phyloP scores from a whole-genome alignment of 2,888 invertebrate species.

The Tryphoninae sp. region DNA sequence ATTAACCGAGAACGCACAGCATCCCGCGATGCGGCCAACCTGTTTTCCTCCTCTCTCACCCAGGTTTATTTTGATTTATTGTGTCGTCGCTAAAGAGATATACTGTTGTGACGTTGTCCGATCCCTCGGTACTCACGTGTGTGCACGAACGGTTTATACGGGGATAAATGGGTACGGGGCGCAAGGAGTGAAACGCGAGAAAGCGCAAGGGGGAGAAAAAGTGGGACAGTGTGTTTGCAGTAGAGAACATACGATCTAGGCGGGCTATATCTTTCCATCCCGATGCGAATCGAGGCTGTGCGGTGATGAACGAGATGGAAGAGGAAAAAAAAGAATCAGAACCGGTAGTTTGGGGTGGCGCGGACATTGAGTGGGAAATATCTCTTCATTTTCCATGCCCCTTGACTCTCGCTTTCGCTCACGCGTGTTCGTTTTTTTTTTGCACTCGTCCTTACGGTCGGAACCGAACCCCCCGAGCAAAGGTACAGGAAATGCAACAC shows the following conservation, averaged over 20 bases:
- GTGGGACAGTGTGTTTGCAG: slow-evolving; percentile 12
- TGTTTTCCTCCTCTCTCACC: slow-evolving; percentile 71
- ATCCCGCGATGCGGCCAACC: slow-evolving; percentile 76
- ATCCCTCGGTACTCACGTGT: slow-evolving; percentile 66
- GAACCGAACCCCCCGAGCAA: not conserved
- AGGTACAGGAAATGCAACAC: slow-evolving; percentile 31
- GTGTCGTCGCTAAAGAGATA: slow-evolving; percentile 78
- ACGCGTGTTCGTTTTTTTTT: slow-evolving; percentile 5
- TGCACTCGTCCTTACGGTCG: not conserved
- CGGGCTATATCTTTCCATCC: slow-evolving; percentile 59
- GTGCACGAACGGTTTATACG: slow-evolving; percentile 58
- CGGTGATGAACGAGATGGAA: slow-evolving; percentile 62
- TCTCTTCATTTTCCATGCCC: slow-evolving; percentile 70
- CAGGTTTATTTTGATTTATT: slow-evolving; percentile 79
- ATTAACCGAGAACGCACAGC: slow-evolving; percentile 66
- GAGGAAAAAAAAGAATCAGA: slow-evolving; percentile 78
- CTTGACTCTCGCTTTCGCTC: slow-evolving; percentile 43
- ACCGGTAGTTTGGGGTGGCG: slow-evolving; percentile 53
- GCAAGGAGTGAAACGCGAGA: not conserved
- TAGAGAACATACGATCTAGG: slow-evolving; percentile 81
- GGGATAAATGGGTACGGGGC: slow-evolving; percentile 36
- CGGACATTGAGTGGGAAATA: slow-evolving; percentile 62
- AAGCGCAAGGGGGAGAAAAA: slow-evolving; percentile 34
- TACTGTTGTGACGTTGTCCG: slow-evolving; percentile 77
- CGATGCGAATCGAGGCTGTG: slow-evolving; percentile 72